Evolutionary conservation across 1,140 invertebrate genomes (phyloP), one percentile per base, ranked within the genome.

Genomic region (Cotesia vestalis): DNA sequence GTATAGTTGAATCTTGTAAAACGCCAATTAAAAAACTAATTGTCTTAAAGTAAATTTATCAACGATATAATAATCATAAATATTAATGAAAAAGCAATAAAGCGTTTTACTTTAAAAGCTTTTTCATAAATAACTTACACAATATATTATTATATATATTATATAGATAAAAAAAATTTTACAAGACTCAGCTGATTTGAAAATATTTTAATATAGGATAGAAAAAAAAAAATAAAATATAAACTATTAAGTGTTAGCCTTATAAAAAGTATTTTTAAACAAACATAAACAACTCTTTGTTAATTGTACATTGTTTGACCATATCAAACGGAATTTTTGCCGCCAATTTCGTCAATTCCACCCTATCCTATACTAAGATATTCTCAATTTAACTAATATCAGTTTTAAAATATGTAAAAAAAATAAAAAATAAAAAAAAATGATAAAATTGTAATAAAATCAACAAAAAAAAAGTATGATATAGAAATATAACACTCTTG

Each of bases 131-230:
- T 46, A 46, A 8, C 40, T 46, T 8, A 46, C 40, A 9, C 5
- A 46, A 11, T 46, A 46, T 46, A 46, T 9, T 46, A 46, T 46
- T 8, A 27, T 27, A 27, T 27, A 27, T 27, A 27, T 27, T 40
- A 40, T 40, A 46, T 64, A 36, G 11, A 14, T 38, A 4, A 66
- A 40, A 20, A 40, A 46, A 14, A 52, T 66, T 20, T 66, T 52
- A 17, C 63, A 66, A 14, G 38, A 52, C 40, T 83, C 78, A 75
- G 78, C 77, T 74, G 73, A 77, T 81, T 83, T 81, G 81, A 79
- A 81, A 81, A 84, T 79, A 82, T 81, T 80, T 84, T 80, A 81
- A 78, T 81, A 81, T 81, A 78, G 81, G 80, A 80, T 80, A 75
- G 77, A 78, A 68, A 61, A 9, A 53, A 53, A 60, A 27, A 68